Evolutionary conservation across 1,140 invertebrate genomes (phyloP), one percentile per base, ranked within the genome.

Genomic region (Dendrolimus punctatus): DNA sequence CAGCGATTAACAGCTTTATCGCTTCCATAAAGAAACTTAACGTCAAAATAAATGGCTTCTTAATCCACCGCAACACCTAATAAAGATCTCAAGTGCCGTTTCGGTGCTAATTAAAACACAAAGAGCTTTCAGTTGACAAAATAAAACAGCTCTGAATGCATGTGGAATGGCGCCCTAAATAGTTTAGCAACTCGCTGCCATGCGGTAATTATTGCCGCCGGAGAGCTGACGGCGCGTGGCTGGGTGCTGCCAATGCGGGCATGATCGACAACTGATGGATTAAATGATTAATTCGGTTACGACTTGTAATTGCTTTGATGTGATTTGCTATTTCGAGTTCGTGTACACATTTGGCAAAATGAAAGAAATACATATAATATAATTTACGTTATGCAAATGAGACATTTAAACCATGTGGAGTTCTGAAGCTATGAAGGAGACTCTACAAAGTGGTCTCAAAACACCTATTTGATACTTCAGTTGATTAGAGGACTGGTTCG

Each of bases 41-140:
- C 53, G 6, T 10, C 8, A n/a, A 45, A 51, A 43, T 56, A 37
- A 50, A 58, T 58, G 51, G 43, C 48, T 53, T 46, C 38, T 52
- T 44, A 57, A 57, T 52, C 46, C 8, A 40, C 57, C 53, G 23
- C 49, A 57, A 55, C 55, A 60, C 49, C 52, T 45, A 63, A 63
- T 63, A 60, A 68, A 63, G 53, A 56, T 60, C 53, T 66, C 57
- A 43, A 54, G 43, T 57, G 52, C 51, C 57, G 57, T 62, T 53
- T 58, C 55, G 57, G 48, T 55, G 60, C 69, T 78, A 76, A 78
- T 78, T 76, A 78, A 78, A 80, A 76, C 73, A 76, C 73, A 78
- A 80, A 73, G 67, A 45, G 43, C 55, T 47, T 54, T 60, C 58
- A 56, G 63, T 76, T 74, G 72, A 71, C 68, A 72, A 53, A 76